phyloP scores from a whole-genome alignment of 2,888 invertebrate genomes.

The Zonitis immaculata region DNA sequence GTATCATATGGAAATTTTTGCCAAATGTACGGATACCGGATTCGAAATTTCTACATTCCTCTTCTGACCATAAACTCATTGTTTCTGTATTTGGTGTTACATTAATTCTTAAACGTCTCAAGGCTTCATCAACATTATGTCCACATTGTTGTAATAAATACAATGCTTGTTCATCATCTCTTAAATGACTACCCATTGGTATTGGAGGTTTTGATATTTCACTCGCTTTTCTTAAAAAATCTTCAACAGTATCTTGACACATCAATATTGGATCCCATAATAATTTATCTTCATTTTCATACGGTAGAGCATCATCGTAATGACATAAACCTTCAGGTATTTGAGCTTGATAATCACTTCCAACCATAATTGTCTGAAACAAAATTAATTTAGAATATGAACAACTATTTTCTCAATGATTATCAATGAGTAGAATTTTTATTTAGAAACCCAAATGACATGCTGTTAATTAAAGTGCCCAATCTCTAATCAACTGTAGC shows the following conservation, averaged over 20 bases:
- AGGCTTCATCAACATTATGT: conserved; percentile 90
- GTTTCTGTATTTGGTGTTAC: conserved; percentile 60
- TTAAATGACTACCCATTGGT: conserved; percentile 69
- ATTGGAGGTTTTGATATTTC: conserved; percentile 52
- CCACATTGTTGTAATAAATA: conserved; percentile 90
- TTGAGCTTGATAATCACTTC: conserved; percentile 87
- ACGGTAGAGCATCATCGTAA: conserved; percentile 91
- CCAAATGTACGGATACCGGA: conserved; percentile 89
- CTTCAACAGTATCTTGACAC: conserved; percentile 68
- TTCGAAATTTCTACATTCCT: conserved; percentile 96
- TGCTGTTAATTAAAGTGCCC: not conserved
- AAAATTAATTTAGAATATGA: conserved; percentile 9
- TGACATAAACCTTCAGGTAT: conserved; percentile 89
- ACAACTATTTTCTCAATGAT: not conserved
- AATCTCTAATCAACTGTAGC: not conserved
- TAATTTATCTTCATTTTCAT: conserved; percentile 92
- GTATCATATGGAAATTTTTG: conserved; percentile 94
- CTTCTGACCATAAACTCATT: conserved; percentile 91
- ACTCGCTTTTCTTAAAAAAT: conserved; percentile 65
- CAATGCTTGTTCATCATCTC: conserved; percentile 87
- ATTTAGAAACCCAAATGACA: not conserved
- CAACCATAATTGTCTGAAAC: conserved; percentile 84
- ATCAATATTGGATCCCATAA: conserved; percentile 86
- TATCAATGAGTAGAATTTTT: not conserved
- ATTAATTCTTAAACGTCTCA: conserved; percentile 59